Base-by-base conservation (phyloP, 2,797 vertebrate genomes). In the Hyperoplus lanceolatus region DNA sequence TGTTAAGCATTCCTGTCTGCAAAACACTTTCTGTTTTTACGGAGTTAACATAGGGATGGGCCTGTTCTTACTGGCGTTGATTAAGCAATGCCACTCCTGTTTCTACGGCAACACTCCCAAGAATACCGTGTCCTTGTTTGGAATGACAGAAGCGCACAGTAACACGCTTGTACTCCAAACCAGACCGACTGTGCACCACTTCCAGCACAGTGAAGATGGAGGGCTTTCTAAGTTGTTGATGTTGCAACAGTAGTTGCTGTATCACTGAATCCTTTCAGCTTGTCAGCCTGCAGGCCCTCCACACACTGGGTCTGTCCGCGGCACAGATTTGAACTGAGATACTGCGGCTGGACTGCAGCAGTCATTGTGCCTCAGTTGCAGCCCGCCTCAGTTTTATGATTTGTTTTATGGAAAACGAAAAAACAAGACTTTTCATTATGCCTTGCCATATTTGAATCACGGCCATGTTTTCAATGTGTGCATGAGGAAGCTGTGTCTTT, bases 321-420 rank as follows among this genome's bases (percentile, higher is more conserved):
- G 53, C 51, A 38, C 75, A 75, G 73, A 57, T 82, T 63, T 75
- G 64, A 89, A 74, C 75, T 77, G 51, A 10, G 73, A 60, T 54
- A 87, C 80, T 87, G 87, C 90, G 73, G 85, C 75, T 83, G 65
- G 73, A 83, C 87, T 90, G 88, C 87, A 89, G 85, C 62, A 81
- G 80, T 87, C 76, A 36, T 64, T 29, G 48, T 46, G 65, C 70
- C 69, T 75, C 16, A 13, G 76, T 60, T 59, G 71, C 75, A 60
- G 57, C 18, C 70, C 43, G 53, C 66, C 55, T 75, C 51, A 29
- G 4, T 60, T 80, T 80, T 61, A 50, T 73, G 14, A 74, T 68
- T 79, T 64, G 57, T 76, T 60, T 62, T 49, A 70, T 75, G 50
- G 73, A 77, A 80, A 75, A 42, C n/a, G n/a, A n/a, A n/a, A 21